Evolutionary conservation across 2,888 invertebrate genomes (phyloP), one percentile per base, ranked within the genome.

Genomic region (Gymnosoma rotundatum): DNA sequence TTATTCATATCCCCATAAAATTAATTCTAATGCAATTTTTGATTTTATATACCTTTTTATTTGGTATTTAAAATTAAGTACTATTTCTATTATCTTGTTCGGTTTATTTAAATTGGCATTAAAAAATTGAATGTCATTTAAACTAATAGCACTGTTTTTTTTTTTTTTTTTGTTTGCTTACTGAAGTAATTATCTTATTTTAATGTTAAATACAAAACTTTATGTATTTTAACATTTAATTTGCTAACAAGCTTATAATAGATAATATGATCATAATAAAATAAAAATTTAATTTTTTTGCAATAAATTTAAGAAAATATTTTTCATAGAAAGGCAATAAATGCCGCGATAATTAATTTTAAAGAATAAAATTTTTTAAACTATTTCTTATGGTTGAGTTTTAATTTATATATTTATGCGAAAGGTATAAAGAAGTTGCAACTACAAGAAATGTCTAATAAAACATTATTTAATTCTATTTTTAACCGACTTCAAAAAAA

Each of bases 21-120:
- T 74, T 45, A 83, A 58, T 78, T 83, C 74, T 70, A 78, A 78
- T 74, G 74, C 64, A 70, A 52, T 76, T 78, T 60, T 45, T 21
- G 32, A 81, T 81, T 75, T 75, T 75, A 82, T 82, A n/a, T 16
- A 45, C 21, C 14, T 66, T 66, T 75, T 82, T 76, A 67, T 72
- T 72, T 61, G 50, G 72, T 73, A 32, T 66, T 66, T 66, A 66
- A 50, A 5, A 10, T 58, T 14, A 56, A 56, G 45, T 66, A 56
- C 50, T 61, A 21, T n/a, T 61, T 50, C 16, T 72, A 48, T 72
- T 67, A 7, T 21, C 48, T 42, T 67, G n/a, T 21, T 10, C 56
- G 18, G 2, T 48, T 32, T 21, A 63, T 52, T 54, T 74, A 25
- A 74, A 58, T 48, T 21, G 48, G 50, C 50, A 60, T 76, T 58